phyloP scores from a whole-genome alignment of 2,888 invertebrate species.

The Tetramorium bicarinatum region DNA sequence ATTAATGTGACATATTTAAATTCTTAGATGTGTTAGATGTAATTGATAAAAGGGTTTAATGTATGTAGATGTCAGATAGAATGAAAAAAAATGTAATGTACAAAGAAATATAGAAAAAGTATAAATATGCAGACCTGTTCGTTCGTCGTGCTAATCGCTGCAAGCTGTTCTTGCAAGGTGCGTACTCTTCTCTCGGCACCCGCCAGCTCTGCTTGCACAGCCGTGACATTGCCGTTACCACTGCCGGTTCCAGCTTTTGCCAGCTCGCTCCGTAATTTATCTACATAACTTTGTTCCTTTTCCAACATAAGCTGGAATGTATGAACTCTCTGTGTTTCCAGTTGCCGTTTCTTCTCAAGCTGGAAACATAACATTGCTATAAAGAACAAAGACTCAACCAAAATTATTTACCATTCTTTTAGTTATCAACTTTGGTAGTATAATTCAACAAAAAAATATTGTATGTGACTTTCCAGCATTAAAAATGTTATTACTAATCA shows the following conservation, averaged over 20 bases:
- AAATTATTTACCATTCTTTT: background rate
- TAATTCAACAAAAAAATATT: background rate
- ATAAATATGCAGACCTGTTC: conserved; percentile 79
- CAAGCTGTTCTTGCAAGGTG: conserved; percentile 88
- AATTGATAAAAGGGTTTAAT: background rate
- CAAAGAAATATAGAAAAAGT: background rate
- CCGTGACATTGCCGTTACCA: conserved; percentile 83
- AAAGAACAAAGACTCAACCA: background rate
- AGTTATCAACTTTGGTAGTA: background rate
- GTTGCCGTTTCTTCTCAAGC: conserved; percentile 94
- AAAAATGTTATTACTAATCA: background rate
- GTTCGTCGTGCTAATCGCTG: conserved; percentile 80
- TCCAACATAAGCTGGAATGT: conserved; percentile 96
- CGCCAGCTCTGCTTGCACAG: conserved; percentile 87
- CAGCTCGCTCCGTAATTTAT: conserved; percentile 91
- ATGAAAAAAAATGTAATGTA: background rate
- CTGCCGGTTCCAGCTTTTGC: conserved; percentile 86
- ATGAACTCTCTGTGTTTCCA: conserved; percentile 94
- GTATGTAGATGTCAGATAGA: background rate
- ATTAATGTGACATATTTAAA: background rate
- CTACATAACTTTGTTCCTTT: conserved; percentile 94
- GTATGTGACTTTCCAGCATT: background rate
- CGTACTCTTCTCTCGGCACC: conserved; percentile 89
- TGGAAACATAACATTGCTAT: conserved; percentile 86
- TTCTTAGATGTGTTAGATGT: background rate